Evolutionary conservation across 2,797 vertebrate genomes (phyloP).

Genomic region (Heteromormyrus szaboi): DNA sequence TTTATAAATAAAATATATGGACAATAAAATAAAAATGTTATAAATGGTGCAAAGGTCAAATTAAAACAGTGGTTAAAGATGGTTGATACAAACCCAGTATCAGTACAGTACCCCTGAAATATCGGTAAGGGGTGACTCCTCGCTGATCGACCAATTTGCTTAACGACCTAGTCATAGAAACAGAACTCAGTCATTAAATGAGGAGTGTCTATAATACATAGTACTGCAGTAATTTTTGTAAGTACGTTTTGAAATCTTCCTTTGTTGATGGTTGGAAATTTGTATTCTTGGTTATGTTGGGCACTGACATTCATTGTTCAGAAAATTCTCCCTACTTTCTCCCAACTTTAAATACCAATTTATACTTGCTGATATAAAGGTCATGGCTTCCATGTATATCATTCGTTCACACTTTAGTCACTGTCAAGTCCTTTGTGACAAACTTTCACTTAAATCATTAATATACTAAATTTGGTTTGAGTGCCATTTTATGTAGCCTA

Average conservation of each 20-base stretch:
- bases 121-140: neutral
- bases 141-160: neutral
- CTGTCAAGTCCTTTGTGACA: conserved; percentile 6
- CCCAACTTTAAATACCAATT: neutral
- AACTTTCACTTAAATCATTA: neutral
- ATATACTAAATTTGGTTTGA: neutral
- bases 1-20: neutral
- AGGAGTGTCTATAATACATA: neutral
- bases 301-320: neutral
- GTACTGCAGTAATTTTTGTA: neutral
- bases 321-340: neutral
- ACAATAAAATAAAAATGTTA: neutral
- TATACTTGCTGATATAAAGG: neutral
- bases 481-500: neutral
- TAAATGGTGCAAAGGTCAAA: neutral
- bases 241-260: neutral
- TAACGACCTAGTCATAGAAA: neutral
- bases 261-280: neutral
- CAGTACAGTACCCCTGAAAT: neutral
- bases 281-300: neutral
- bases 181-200: neutral
- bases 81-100: neutral
- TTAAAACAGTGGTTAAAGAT: neutral
- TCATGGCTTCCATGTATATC: neutral
- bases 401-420: neutral